Conservation (phyloP, 2,797 vertebrate genomes). For the Channallabes apus region DNA sequence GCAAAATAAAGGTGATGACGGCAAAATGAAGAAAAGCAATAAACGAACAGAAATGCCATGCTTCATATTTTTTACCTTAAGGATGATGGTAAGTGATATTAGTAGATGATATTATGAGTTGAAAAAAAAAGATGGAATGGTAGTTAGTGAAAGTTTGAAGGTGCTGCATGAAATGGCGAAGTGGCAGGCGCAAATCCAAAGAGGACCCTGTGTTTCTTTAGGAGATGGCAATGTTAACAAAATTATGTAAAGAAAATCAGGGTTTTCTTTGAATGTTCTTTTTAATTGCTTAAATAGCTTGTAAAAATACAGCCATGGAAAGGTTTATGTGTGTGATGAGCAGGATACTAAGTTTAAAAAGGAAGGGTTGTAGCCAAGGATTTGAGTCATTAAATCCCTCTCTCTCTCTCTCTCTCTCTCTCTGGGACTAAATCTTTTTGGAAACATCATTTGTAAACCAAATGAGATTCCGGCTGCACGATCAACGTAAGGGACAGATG, state of each 20-base stretch:
- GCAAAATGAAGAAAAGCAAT: not conserved
- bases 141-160: conserved; percentile 44
- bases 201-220: conserved; percentile 31
- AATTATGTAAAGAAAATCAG: conserved; percentile 15
- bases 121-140: conserved; percentile 13
- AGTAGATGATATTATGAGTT: conserved; percentile 24
- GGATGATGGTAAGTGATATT: conserved; percentile 12
- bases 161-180: conserved; percentile 43
- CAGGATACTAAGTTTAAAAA: not conserved
- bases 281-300: conserved; percentile 1
- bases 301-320: conserved; percentile 15
- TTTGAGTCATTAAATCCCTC: conserved; percentile 22
- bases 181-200: conserved; percentile 31
- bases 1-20: too few species aligned
- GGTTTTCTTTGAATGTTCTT: conserved; percentile 20
- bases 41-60: not conserved
- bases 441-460: conserved; percentile 50
- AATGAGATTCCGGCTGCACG: conserved; percentile 48
- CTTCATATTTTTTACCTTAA: not conserved
- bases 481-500: conserved; percentile 47
- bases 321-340: not conserved
- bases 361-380: conserved; percentile 13
- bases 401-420: conserved; percentile 28
- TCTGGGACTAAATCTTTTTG: conserved; percentile 8
- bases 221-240: not conserved